Base-by-base conservation (phyloP, 2,888 invertebrate genomes). In the Phlogophora meticulosa region DNA sequence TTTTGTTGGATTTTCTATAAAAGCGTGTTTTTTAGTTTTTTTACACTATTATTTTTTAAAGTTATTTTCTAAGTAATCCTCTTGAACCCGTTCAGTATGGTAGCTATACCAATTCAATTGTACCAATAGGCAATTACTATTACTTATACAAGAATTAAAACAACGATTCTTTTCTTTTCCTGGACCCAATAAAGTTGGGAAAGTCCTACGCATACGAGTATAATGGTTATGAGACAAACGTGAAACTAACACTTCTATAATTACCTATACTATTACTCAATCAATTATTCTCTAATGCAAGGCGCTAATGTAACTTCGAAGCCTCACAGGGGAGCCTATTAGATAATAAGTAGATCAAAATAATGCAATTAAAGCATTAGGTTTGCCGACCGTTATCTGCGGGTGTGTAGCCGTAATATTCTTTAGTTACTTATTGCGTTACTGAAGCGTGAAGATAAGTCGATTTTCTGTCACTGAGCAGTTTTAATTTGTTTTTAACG, bases 291-390 rank as follows among this genome's bases (percentile, higher is more conserved):
- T 56, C 28, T 45, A 72, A 72, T 72, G 49, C 60, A 60, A 22
- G n/a, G 42, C n/a, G 43, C 34, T 66, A 62, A 78, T 78, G 67
- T 73, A 42, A 66, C 40, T 48, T 58, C 40, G 53, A 75, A 79
- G 66, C 66, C 66, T 24, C 80, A 75, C 66, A 79, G 76, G 22
- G 58, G 58, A 71, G 46, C 72, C 58, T 56, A 75, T 75, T 61
- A 53, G 43, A 46, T 60, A 60, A 61, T 59, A 60, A 75, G 53
- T 70, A 75, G 66, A 79, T 79, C 58, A 20, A 52, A 75, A 59
- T 71, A 76, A 68, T 76, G 58, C 58, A 71, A 76, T 76, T 79
- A 61, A 67, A 43, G 48, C 13, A 20, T 1, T 36, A 7, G 15
- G 32, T 51, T 42, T 46, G 9, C 36, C 7, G 13, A 7, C 13